Base-by-base conservation (phyloP, 1,140 invertebrate species). In the Zaprionus vittiger region DNA sequence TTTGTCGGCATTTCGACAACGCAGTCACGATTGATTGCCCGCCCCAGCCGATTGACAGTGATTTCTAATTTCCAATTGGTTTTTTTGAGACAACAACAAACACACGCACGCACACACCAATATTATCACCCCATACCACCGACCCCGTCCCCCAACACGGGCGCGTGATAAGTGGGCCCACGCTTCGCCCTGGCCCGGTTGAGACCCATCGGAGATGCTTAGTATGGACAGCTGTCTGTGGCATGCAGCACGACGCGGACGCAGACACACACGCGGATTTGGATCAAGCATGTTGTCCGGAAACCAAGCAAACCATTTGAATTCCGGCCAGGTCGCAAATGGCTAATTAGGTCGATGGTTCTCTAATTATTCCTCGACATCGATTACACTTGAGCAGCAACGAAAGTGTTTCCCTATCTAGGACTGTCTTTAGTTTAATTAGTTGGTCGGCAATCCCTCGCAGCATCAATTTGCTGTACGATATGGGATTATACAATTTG, bases 21-120 rank as follows among this genome's bases (percentile, higher is more conserved):
- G 73, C 80, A 83, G 81, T 89, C 85, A 89, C 85, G 85, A 89
- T 90, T 89, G 85, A 89, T 89, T 89, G 81, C 86, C 82, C 83
- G 77, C 84, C 41, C 41, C n/a, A 47, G 77, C 68, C 84, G 78
- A 89, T 85, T 85, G 84, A 81, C 84, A 62, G 49, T 90, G 84
- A 90, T 84, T 89, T 90, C 85, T 90, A 81, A 77, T 90, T 83
- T 89, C 81, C 85, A 89, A 89, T 89, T 89, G 85, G 85, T 81
- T 81, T 31, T 55, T 59, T 34, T 26, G 65, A 65, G 69, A 77
- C 59, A 80, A 69, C 68, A 60, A 55, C 17, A 61, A 34, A 54
- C 44, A 41, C 59, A 47, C 47, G 9, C 31, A 37, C 70, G 44
- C 37, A 70, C 59, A 38, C 60, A 55, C 66, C 37, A 63, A 38